phyloP scores from a whole-genome alignment of 2,888 invertebrate genomes.

The Zelleria hepariella region DNA sequence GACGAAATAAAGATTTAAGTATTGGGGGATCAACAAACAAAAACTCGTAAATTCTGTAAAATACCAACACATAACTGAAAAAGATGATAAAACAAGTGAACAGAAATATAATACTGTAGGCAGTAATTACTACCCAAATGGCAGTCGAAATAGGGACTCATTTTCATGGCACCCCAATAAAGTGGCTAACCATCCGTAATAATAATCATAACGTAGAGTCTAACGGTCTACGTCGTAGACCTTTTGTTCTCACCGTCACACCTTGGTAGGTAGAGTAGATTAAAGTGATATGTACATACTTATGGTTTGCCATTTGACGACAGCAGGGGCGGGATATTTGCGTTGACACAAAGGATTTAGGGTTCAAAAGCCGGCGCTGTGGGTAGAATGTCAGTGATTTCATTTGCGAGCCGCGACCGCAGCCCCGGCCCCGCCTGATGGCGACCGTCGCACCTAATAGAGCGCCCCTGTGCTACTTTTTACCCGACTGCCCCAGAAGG shows the following conservation, averaged over 20 bases:
- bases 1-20: too few relatives aligned
- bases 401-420: background rate
- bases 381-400: background rate
- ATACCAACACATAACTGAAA: too few relatives aligned
- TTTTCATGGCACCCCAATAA: background rate
- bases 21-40: too few relatives aligned
- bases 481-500: too few relatives aligned
- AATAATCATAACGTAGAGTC: background rate
- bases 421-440: background rate
- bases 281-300: background rate
- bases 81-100: too few relatives aligned
- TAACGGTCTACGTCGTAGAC: too few relatives aligned
- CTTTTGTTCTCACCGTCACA: background rate
- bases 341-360: slow-evolving; percentile 1
- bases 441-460: background rate
- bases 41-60: too few relatives aligned
- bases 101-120: too few relatives aligned
- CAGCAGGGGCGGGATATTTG: background rate
- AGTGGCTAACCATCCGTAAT: background rate
- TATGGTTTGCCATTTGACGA: background rate
- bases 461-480: background rate
- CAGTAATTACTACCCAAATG: too few relatives aligned
- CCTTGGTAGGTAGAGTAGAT: background rate
- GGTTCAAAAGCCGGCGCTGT: background rate
- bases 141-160: background rate